Evolutionary conservation across 2,797 vertebrate species (phyloP), one percentile per base, ranked within the genome.

Genomic region (Squalus acanthias): DNA sequence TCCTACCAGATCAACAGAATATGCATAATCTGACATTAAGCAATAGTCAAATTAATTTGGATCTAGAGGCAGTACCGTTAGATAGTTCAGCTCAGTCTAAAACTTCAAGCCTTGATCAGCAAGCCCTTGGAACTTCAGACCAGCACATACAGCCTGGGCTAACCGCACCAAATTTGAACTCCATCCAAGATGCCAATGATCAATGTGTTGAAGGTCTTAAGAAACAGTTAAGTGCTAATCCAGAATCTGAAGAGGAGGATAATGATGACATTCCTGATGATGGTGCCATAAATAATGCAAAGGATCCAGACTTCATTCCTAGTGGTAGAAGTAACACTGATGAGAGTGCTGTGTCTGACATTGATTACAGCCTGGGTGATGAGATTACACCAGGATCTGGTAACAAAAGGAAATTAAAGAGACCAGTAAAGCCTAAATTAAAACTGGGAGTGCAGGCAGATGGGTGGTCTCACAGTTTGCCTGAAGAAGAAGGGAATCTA

Each of bases 11-110:
- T 97, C 98, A 98, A 97, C 98, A 98, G 96, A 97, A 97, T 96
- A 97, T 99, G 97, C 98, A 97, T 96, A 98, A 97, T 87, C 97
- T 99, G 97, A 98, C 98, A 93, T 98, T 99, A 97, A 99, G 99
- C 96, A 98, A 98, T 97, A 97, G 97, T 97, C 99, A 99, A 24
- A 97, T 99, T 97, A 97, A 98, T 67, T 96, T 99, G 97, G 98
- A 98, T 96, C 98, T 98, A 97, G 98, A 98, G 96, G 97, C 98
- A 9, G 97, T 98, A 94, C 72, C 94, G 20, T 76, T 95, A 57
- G 70, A 95, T 72, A 33, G 26, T 95, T 96, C 98, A 94, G 95
- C 97, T 96, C 98, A 98, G 96, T 94, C 98, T 96, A 98, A 98
- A 97, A 88, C 97, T 88, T 96, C 98, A 82, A 97, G 96, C 96